These are phyloP conservation scores for Brachyptera putata DNA, from an alignment of 2,888 invertebrate genomes.

Conservation along the genomic window DNA sequence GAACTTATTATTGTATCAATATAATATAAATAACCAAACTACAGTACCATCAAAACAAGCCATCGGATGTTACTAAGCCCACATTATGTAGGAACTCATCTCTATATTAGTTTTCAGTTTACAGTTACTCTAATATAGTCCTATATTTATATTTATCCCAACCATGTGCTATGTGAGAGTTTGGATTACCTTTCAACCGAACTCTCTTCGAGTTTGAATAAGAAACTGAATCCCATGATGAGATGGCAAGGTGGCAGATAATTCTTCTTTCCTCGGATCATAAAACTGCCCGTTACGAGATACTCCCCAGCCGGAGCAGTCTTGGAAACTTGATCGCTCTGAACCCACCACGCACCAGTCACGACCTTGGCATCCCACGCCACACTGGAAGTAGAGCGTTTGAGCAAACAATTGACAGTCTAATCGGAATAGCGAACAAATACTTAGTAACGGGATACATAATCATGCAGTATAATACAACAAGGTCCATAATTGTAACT, in stretches of 20 bases:
- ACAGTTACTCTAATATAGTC: too few relatives aligned
- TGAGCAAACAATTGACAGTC: not conserved
- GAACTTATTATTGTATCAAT: not conserved
- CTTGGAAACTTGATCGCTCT: conserved; percentile 91
- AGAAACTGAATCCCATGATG: conserved; percentile 87
- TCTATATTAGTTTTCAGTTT: too few relatives aligned
- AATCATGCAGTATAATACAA: too few relatives aligned
- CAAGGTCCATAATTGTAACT: too few relatives aligned
- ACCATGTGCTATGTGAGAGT: too few relatives aligned
- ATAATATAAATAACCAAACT: too few relatives aligned
- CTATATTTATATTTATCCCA: too few relatives aligned
- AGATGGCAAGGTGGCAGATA: conserved; percentile 90
- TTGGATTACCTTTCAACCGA: conserved; percentile 59
- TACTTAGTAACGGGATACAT: too few relatives aligned
- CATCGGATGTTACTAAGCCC: too few relatives aligned
- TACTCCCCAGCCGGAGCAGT: conserved; percentile 98
- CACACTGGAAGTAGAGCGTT: conserved; percentile 62
- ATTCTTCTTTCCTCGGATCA: conserved; percentile 97
- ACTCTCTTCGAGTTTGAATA: conserved; percentile 90
- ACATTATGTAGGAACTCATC: too few relatives aligned
- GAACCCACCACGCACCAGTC: conserved; percentile 96
- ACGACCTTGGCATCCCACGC: conserved; percentile 99
- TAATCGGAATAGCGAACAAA: too few relatives aligned
- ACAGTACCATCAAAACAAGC: too few relatives aligned
- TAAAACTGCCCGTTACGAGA: conserved; percentile 92